Evolutionary conservation across 64 coral and sea anemone species (phyloP), one percentile per base, ranked within the genome.

Genomic region (Pocillopora damicornis): DNA sequence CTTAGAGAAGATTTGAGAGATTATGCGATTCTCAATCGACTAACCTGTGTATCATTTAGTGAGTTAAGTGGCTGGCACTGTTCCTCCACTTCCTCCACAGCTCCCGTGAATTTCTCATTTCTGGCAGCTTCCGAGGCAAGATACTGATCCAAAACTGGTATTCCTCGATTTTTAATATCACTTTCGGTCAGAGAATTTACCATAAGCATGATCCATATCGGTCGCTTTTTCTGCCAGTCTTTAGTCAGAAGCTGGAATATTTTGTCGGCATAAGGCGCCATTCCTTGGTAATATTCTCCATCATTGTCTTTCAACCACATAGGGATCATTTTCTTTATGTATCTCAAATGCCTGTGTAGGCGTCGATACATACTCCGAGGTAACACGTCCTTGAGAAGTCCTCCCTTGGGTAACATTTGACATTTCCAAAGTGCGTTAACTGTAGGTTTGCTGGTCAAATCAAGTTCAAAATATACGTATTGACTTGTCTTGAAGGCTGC

Each of bases 201-300:
- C 88, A 99, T 88, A 5, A 99, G 68, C 97, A 99, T 99, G 1
- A 95, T 79, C 97, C 97, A 99, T 92, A 99, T 99, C 11, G 97
- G 97, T 76, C 97, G 82, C 60, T 99, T 95, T 75, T 87, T 83
- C 42, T 91, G 58, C 97, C 97, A 99, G 77, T 99, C 90, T 94
- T 91, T 95, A 11, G 97, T 99, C 84, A 99, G 86, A 65, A 91
- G 90, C 83, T 93, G 80, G 71, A 93, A 99, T 87, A 99, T 87
- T 42, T 88, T 92, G 79, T 90, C 79, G 13, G 93, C 90, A 68
- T 92, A 93, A 0, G 90, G 89, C 62, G 86, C 89, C 23, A 89
- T 90, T 75, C 92, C 89, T 76, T 83, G 67, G 34, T 37, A 42
- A 80, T 63, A 82, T 15, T 87, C 88, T 34, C 78, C 78, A 10